phyloP scores from a whole-genome alignment of 2,797 vertebrate genomes.

The Labeo calbasu region DNA sequence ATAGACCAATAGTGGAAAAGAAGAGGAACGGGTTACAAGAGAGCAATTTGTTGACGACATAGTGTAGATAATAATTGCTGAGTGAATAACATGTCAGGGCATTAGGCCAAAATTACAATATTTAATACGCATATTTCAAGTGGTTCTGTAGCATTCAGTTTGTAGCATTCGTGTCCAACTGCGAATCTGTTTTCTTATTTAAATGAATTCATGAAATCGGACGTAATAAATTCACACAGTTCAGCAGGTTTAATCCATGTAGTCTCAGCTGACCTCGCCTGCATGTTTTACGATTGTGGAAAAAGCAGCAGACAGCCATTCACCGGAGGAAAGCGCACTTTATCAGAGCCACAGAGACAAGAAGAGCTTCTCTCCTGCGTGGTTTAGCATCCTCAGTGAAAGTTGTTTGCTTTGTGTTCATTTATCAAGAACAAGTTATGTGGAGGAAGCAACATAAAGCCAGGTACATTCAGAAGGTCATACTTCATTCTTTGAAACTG shows the following conservation, averaged over 20 bases:
- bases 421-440: slow-evolving; percentile 45
- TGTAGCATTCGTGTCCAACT: background rate
- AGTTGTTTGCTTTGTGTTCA: slow-evolving; percentile 49
- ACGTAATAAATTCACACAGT: slow-evolving; percentile 17
- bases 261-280: slow-evolving; percentile 32
- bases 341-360: slow-evolving; percentile 38
- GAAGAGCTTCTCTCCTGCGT: slow-evolving; percentile 7
- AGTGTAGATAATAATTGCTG: background rate
- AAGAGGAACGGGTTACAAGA: slow-evolving; percentile 36
- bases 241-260: slow-evolving; percentile 30
- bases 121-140: background rate
- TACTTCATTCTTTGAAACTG: slow-evolving; percentile 40
- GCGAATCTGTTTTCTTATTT: background rate
- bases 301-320: slow-evolving; percentile 34
- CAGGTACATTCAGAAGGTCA: slow-evolving; percentile 41
- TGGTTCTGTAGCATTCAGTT: background rate
- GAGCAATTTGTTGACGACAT: slow-evolving; percentile 21
- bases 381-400: slow-evolving; percentile 37
- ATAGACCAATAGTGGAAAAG: slow-evolving; percentile 22
- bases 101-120: background rate
- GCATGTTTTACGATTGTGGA: slow-evolving; percentile 31
- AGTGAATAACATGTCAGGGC: slow-evolving; percentile 12
- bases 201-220: slow-evolving; percentile 1
- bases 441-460: slow-evolving; percentile 33
- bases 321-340: slow-evolving; percentile 10